phyloP scores from a whole-genome alignment of 2,888 invertebrate genomes.

The Hemistola chrysoprasaria region DNA sequence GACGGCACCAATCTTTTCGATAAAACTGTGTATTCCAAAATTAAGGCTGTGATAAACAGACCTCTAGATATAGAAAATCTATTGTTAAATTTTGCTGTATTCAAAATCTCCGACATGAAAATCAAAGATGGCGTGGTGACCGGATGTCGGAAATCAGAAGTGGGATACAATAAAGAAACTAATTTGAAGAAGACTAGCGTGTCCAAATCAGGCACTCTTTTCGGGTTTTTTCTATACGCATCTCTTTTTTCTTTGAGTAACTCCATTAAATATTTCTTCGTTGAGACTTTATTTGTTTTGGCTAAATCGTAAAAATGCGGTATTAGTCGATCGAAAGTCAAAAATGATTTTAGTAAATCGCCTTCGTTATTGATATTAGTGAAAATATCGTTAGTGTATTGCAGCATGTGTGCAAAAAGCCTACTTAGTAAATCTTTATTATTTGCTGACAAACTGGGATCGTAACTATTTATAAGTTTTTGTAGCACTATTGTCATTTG shows the following conservation, averaged over 20 bases:
- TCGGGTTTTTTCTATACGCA: constrained; percentile 82
- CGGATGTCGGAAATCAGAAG: constrained; percentile 95
- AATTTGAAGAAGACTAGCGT: constrained; percentile 91
- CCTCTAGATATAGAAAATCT: constrained; percentile 88
- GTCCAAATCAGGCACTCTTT: constrained; percentile 84
- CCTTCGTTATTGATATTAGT: constrained; percentile 53
- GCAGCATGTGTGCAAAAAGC: constrained; percentile 89
- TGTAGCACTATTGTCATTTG: constrained; percentile 88
- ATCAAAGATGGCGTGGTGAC: constrained; percentile 92
- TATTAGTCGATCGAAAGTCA: constrained; percentile 80
- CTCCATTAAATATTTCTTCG: constrained; percentile 85
- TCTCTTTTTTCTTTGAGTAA: constrained; percentile 88
- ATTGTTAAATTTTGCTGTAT: constrained; percentile 83
- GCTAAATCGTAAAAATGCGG: constrained; percentile 86
- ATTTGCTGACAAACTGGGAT: constrained; percentile 89
- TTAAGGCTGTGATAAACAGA: constrained; percentile 87
- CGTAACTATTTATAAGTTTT: constrained; percentile 93
- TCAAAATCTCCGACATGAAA: constrained; percentile 91
- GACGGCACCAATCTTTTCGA: constrained; percentile 93
- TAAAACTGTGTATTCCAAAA: constrained; percentile 89
- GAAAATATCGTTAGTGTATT: constrained; percentile 88
- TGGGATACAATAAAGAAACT: constrained; percentile 90
- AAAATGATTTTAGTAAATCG: constrained; percentile 78
- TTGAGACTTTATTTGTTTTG: constrained; percentile 85
- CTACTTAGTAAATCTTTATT: constrained; percentile 90